Base-by-base conservation (phyloP, 2,888 invertebrate genomes). In the Onchidella celtica region DNA sequence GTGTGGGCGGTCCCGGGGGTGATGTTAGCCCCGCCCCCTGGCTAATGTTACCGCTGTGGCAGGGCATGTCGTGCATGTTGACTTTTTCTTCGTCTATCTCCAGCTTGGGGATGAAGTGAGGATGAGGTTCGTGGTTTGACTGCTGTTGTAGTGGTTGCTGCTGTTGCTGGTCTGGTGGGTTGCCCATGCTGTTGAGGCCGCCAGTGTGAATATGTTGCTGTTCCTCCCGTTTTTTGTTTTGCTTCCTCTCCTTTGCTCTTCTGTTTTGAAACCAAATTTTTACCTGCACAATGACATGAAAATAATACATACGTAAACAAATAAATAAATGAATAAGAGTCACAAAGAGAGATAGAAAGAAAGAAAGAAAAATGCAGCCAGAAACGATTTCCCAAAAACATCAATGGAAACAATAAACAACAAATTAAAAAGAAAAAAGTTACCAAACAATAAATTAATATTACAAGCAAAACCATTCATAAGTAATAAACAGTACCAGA, bases 211-310 rank as follows among this genome's bases (percentile, higher is more conserved):
- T 83, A 65, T 66, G 66, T 17, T 63, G 63, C 38, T 81, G 82
- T 17, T 97, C 97, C 1, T 82, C 84, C 40, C 79, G 55, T 94
- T 98, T 98, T 93, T 98, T 97, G 86, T 95, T 94, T 92, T 97
- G 96, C 93, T 98, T 98, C 17, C 98, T 95, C 91, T 98, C 98
- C 94, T 90, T 90, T 40, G 90, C 90, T 11, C 90, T 86, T 36
- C 90, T 83, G 82, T 90, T 90, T 80, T 90, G 90, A 85, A 90
- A 90, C 90, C 90, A 90, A 76, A 90, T 90, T 81, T 90, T 90
- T n/a, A 90, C 90, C 87, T 88, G 80, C 1, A 55, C 6, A 21
- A 68, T 6, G 81, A 40, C 73, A 68, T 27, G 32, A 59, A 0
- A 24, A 55, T 2, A 40, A 38, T 27, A 65, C 9, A 3, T 27